Conservation (phyloP, 2,113 vertebrate genomes). For the Lathamus discolor region DNA sequence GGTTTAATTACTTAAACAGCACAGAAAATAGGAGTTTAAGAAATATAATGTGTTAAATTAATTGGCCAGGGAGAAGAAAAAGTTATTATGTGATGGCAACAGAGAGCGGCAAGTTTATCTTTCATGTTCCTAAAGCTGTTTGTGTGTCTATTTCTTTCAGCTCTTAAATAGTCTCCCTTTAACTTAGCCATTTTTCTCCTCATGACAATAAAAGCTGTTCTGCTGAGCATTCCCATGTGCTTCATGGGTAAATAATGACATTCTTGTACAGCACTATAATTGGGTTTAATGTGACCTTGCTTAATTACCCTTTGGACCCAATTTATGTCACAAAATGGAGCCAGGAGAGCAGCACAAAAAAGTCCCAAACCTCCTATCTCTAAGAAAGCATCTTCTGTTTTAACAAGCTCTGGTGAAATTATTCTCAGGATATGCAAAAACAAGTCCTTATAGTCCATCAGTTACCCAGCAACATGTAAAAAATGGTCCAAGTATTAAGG, state of each 20-base stretch:
- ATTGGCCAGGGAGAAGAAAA: neutral
- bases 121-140: neutral
- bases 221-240: neutral
- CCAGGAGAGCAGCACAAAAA: neutral
- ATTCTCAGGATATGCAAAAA: neutral
- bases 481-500: neutral
- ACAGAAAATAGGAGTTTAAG: neutral
- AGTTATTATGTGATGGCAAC: neutral
- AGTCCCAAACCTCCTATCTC: neutral
- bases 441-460: neutral
- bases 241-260: neutral
- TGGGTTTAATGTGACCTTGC: neutral
- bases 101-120: neutral
- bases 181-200: neutral
- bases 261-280: neutral
- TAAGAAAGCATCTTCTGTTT: neutral
- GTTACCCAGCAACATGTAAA: neutral
- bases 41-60: neutral
- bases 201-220: neutral
- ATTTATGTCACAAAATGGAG: neutral
- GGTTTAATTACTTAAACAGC: slow-evolving; percentile 23
- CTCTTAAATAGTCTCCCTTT: neutral
- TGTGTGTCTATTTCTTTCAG: neutral
- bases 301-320: neutral
- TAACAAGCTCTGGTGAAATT: neutral